Percentiles rank a stretch among this genome's conserved stretches.
phyloP scores from a whole-genome alignment of 1,140 invertebrate species.

The Episyrphus balteatus region DNA sequence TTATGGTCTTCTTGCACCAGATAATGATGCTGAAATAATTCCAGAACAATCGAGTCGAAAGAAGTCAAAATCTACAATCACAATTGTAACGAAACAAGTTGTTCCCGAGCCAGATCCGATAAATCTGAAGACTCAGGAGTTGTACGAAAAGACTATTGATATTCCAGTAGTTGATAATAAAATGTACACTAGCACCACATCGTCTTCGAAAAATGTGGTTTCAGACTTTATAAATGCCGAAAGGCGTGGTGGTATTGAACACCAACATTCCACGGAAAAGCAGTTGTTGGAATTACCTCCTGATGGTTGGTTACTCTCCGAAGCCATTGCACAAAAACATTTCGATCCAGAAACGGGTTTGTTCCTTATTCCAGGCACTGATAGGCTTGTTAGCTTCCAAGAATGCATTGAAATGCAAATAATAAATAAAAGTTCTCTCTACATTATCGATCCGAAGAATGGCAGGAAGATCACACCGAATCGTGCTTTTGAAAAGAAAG shows the following conservation, averaged over 20 bases:
- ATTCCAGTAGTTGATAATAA: constrained; percentile 29
- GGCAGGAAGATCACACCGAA: constrained; percentile 57
- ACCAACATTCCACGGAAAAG: constrained; percentile 24
- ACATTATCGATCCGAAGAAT: constrained; percentile 62
- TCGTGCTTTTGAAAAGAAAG: constrained; percentile 63
- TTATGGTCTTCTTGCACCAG: constrained; percentile 52
- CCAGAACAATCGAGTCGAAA: constrained; percentile 28
- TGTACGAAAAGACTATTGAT: constrained; percentile 29
- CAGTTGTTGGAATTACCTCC: constrained; percentile 58
- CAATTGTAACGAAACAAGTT: constrained; percentile 34
- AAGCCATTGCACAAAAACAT: constrained; percentile 63
- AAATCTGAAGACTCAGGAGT: constrained; percentile 39
- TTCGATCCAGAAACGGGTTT: constrained; percentile 72
- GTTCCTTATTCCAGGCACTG: constrained; percentile 78
- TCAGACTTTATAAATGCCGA: constrained; percentile 40
- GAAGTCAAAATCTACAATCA: constrained; percentile 35
- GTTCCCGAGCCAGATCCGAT: constrained; percentile 31
- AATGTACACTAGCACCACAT: constrained; percentile 23
- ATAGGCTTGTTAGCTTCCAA: constrained; percentile 72
- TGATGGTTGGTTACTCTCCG: constrained; percentile 67
- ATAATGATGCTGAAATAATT: constrained; percentile 40
- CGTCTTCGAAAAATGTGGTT: constrained; percentile 34
- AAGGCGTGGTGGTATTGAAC: constrained; percentile 23
- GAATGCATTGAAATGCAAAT: constrained; percentile 78
- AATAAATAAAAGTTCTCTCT: constrained; percentile 68